phyloP scores from a whole-genome alignment of 2,888 invertebrate genomes.

The Phorcus lineatus region DNA sequence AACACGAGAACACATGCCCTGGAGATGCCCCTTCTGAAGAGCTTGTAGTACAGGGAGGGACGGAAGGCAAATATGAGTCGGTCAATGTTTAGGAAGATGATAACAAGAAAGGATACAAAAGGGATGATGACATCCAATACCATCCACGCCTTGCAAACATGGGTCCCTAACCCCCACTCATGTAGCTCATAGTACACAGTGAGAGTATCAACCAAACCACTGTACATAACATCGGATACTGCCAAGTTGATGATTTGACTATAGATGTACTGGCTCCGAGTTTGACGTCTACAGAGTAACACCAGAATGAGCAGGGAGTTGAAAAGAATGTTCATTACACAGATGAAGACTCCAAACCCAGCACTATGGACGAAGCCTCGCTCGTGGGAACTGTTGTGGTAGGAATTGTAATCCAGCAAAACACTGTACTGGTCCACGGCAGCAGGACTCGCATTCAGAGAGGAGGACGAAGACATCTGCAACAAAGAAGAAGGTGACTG shows the following conservation, averaged over 20 bases:
- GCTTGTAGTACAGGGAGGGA: conserved; percentile 31
- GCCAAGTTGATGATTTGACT: conserved; percentile 34
- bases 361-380: conserved; percentile 42
- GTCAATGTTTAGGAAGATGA: conserved; percentile 41
- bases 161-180: conserved; percentile 38
- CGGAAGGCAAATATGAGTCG: conserved; percentile 41
- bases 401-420: not conserved
- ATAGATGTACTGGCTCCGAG: conserved; percentile 28
- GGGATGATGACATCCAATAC: conserved; percentile 42
- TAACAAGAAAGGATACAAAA: conserved; percentile 38
- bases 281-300: not conserved
- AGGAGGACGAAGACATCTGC: not conserved
- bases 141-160: conserved; percentile 45
- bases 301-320: conserved; percentile 26
- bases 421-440: too few relatives aligned
- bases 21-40: conserved; percentile 19
- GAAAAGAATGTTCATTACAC: conserved; percentile 30
- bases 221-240: conserved; percentile 33
- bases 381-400: conserved; percentile 39
- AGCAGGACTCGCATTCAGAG: not conserved
- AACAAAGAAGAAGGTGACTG: not conserved
- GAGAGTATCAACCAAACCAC: conserved; percentile 41
- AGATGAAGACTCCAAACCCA: conserved; percentile 35
- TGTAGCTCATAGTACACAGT: conserved; percentile 44
- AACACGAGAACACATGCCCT: conserved; percentile 23